Evolutionary conservation across 2,888 invertebrate species (phyloP).

Genomic region (Oscheius sp.): DNA sequence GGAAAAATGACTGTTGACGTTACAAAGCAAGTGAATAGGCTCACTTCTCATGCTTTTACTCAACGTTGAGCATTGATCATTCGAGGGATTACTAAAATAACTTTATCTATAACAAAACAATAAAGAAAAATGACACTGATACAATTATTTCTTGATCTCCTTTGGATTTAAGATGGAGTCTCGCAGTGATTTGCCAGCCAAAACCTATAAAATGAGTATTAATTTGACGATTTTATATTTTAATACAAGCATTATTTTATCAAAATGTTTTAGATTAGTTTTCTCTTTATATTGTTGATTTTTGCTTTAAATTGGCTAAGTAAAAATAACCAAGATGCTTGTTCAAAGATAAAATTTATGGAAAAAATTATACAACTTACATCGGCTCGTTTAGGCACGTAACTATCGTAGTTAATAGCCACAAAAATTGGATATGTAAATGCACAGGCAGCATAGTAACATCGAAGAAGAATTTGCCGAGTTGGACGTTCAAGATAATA

Average conservation of each 20-base stretch:
- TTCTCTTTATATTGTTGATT: no score
- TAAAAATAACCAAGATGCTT: no score
- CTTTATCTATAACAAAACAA: not conserved
- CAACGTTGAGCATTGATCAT: no score
- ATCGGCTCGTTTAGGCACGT: not conserved
- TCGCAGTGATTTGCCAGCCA: conserved; percentile 39
- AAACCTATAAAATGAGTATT: conserved; percentile 30
- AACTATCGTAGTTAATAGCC: conserved; percentile 1
- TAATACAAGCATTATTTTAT: no score
- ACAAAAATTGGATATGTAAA: not conserved
- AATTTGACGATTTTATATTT: not conserved
- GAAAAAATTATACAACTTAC: not conserved
- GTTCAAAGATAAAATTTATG: no score
- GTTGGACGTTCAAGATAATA: conserved; percentile 10
- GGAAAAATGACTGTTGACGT: no score
- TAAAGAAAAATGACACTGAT: not conserved
- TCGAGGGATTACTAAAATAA: no score
- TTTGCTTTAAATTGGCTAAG: no score
- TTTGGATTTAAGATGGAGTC: conserved; percentile 43
- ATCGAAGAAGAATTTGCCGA: not conserved
- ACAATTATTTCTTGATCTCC: conserved; percentile 27
- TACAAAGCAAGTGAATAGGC: no score
- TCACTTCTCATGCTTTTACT: no score
- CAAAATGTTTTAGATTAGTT: no score
- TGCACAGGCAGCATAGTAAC: conserved; percentile 12